Conservation (phyloP, 2,113 vertebrate genomes). For the Vidua chalybeata region DNA sequence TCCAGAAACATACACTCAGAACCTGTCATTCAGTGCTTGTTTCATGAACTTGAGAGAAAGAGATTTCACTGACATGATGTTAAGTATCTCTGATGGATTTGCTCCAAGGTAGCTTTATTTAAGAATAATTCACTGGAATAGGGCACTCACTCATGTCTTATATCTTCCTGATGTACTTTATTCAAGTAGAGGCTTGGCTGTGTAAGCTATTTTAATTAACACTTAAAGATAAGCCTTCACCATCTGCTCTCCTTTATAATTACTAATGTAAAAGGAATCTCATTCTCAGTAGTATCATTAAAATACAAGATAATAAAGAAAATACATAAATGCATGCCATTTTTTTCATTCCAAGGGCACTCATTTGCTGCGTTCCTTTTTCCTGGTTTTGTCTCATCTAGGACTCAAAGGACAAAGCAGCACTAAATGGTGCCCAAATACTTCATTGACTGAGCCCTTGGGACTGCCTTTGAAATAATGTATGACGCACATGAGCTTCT, state of each 20-base stretch:
- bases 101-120: conserved; percentile 9
- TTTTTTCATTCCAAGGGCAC: conserved; percentile 21
- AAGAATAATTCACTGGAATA: not conserved
- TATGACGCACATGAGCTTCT: conserved; percentile 33
- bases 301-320: conserved; percentile 63
- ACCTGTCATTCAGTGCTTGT: not conserved
- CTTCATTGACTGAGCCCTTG: conserved; percentile 21
- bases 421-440: conserved; percentile 24
- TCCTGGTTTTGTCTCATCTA: conserved; percentile 10
- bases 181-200: conserved; percentile 55
- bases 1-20: not conserved
- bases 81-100: not conserved
- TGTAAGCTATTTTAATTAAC: conserved; percentile 72
- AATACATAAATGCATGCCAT: not conserved
- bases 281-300: conserved; percentile 59
- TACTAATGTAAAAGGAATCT: conserved; percentile 59
- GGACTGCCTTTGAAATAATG: conserved; percentile 20
- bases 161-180: not conserved
- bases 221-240: conserved; percentile 67
- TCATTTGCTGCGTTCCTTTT: conserved; percentile 25
- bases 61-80: not conserved
- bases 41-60: not conserved
- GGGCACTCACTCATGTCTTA: not conserved
- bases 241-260: conserved; percentile 75
- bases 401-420: conserved; percentile 27